Conservation (phyloP, 2,113 vertebrate species). For the Crocuta crocuta region DNA sequence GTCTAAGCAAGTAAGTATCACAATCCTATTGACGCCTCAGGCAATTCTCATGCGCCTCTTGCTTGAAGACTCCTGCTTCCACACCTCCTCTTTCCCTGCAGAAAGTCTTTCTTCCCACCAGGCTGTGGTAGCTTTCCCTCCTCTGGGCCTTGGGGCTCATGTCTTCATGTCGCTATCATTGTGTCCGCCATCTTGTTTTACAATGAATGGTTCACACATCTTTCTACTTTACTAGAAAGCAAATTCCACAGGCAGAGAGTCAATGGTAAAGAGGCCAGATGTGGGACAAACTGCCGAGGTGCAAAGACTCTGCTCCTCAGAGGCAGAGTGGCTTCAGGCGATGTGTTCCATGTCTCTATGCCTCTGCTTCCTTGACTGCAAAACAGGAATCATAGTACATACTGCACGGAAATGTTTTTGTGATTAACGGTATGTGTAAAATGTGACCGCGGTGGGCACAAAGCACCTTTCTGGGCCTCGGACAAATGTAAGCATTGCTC, state of each 20-base stretch:
- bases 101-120: neutral
- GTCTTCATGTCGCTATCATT: neutral
- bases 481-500: neutral
- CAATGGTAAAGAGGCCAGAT: neutral
- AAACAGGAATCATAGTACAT: neutral
- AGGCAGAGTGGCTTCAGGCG: fast-evolving
- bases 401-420: too few species aligned
- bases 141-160: neutral
- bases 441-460: too few species aligned
- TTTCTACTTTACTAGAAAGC: neutral
- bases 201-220: neutral
- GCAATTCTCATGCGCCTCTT: fast-evolving
- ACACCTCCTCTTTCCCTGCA: neutral
- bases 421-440: neutral
- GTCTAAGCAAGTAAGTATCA: neutral
- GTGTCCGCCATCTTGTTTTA: neutral
- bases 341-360: neutral
- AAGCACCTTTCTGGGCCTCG: neutral
- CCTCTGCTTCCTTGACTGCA: neutral
- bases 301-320: neutral
- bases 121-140: neutral
- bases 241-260: neutral
- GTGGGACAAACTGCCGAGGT: fast-evolving
- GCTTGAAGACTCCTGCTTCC: too few species aligned
- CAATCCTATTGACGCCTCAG: neutral